Base-by-base conservation (phyloP, 2,888 invertebrate species). In the Pollenia angustigena region DNA sequence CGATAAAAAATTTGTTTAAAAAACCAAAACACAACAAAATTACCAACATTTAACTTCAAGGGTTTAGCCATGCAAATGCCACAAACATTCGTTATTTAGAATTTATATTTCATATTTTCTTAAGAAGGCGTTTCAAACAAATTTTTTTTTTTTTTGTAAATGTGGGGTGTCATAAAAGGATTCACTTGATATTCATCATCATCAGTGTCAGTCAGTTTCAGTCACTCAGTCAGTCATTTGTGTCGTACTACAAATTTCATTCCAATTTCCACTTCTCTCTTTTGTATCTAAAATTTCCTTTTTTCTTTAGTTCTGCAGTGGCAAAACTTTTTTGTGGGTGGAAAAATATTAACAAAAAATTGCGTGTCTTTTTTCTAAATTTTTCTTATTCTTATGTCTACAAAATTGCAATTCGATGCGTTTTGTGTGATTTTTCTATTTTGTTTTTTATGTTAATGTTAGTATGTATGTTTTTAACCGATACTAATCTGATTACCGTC, bases 401-500 rank as follows among this genome's bases (percentile, higher is more conserved):
- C 87, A 58, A 32, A 32, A 88, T 89, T 90, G 90, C 90, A 91
- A 91, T 89, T 88, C 89, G 89, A 89, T 87, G 90, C 89, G 87
- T 89, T 87, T 84, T 85, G 52, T 66, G 32, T 69, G 56, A 32
- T 64, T 82, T 82, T 80, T 64, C 12, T 66, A 40, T 54, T 42
- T 74, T 66, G 71, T 78, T 76, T 88, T 76, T 62, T 23, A 46
- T 80, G 66, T 75, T 66, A 60, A 62, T n/a, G n/a, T 48, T 54
- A 56, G 60, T 62, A 14, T 81, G 78, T 88, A 87, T 87, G 89
- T 89, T 88, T 85, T 87, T 89, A 88, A 89, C 90, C 92, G 91
- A 92, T 92, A 92, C 92, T 92, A 92, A 92, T 92, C 92, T 91
- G 92, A 92, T 92, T 92, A 92, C 91, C 92, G 93, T 92, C 93